Conservation (phyloP, 2,113 vertebrate species). For the Piprites chloris region DNA sequence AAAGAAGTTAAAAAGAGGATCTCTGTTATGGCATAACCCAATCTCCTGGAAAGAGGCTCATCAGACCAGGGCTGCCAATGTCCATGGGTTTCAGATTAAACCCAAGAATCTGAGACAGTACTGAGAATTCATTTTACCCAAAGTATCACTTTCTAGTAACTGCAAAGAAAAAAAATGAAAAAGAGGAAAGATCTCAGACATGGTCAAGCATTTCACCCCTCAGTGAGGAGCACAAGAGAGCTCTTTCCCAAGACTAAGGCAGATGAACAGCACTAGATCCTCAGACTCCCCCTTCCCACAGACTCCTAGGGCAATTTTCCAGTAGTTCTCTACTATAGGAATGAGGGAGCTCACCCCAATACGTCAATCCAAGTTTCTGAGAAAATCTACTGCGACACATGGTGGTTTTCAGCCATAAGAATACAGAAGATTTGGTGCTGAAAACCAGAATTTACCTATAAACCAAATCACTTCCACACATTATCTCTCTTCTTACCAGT, state of each 20-base stretch:
- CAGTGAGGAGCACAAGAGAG: neutral
- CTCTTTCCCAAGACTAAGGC: neutral
- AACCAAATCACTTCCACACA: neutral
- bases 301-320: neutral
- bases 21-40: neutral
- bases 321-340: neutral
- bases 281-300: neutral
- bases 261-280: neutral
- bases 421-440: neutral
- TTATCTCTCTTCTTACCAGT: accelerated
- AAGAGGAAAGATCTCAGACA: neutral
- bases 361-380: neutral
- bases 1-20: neutral
- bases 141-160: neutral
- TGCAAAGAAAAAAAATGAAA: neutral
- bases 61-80: neutral
- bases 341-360: neutral
- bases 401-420: neutral
- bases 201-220: neutral
- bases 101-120: neutral
- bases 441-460: neutral
- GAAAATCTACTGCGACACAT: accelerated
- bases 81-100: neutral
- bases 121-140: neutral
- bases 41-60: neutral